phyloP scores from a whole-genome alignment of 2,113 vertebrate genomes.

The Arothron firmamentum region DNA sequence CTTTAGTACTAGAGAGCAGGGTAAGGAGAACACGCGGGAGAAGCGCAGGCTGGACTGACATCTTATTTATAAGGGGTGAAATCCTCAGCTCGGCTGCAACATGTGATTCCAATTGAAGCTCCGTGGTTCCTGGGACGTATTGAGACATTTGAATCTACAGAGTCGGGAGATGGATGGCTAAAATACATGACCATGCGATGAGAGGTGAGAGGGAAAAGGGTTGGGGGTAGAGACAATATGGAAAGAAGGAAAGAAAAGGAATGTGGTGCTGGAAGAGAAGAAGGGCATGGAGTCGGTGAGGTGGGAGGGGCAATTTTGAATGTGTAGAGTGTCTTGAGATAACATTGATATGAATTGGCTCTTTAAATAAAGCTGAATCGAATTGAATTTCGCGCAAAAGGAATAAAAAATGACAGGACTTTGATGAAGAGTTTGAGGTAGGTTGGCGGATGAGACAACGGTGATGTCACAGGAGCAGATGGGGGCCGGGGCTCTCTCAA shows the following conservation, averaged over 20 bases:
- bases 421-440: conserved; percentile 48
- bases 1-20: background rate
- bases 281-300: conserved; percentile 4
- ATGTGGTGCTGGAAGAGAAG: conserved; percentile 27
- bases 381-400: conserved; percentile 28
- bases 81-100: conserved; percentile 55
- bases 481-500: conserved; percentile 31
- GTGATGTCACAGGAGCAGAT: conserved; percentile 30
- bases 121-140: conserved; percentile 66
- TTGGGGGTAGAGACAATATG: conserved; percentile 15
- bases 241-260: conserved; percentile 20
- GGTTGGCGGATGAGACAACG: conserved; percentile 22
- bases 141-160: conserved; percentile 61
- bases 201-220: conserved; percentile 40
- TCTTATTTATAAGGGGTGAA: conserved; percentile 69
- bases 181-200: conserved; percentile 67
- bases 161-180: conserved; percentile 70
- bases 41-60: conserved; percentile 43
- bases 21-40: conserved; percentile 2
- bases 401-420: conserved; percentile 28
- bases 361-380: too few species aligned
- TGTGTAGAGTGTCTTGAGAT: too few species aligned
- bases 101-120: conserved; percentile 75
- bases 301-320: conserved; percentile 8
- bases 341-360: too few species aligned